A percentile compares a stretch with the other conserved stretches of the same genome.
phyloP scores from a whole-genome alignment of 2,797 vertebrate species.

The Pseudomugil tenellus region DNA sequence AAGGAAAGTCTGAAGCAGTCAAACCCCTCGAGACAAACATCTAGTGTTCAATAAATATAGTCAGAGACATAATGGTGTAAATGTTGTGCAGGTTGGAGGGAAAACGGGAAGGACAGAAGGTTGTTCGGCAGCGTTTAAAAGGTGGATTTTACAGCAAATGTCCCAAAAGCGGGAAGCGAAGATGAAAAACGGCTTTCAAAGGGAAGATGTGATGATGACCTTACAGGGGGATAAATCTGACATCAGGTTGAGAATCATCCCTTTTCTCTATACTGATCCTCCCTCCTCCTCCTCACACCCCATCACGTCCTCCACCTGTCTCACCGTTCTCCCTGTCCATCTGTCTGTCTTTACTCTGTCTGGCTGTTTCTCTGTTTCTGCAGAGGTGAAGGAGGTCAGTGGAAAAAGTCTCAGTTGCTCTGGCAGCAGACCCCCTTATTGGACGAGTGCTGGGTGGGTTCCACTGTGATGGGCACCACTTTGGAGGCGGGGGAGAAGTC shows the following conservation, averaged over 20 bases:
- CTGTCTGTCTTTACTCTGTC: conserved; percentile 49
- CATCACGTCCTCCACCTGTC: conserved; percentile 40
- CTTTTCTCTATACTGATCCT: conserved; percentile 21
- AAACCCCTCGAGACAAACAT: conserved; percentile 40
- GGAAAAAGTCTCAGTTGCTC: conserved; percentile 82
- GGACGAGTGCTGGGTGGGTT: conserved; percentile 83
- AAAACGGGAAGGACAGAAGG: conserved; percentile 21
- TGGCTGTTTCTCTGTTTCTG: conserved; percentile 50
- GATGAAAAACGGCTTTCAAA: conserved; percentile 49
- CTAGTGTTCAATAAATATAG: conserved; percentile 75
- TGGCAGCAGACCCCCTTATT: conserved; percentile 84
- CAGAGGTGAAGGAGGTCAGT: conserved; percentile 51
- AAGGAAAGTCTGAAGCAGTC: no score
- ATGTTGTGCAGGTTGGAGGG: conserved; percentile 37
- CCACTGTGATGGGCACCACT: conserved; percentile 89
- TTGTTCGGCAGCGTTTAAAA: conserved; percentile 48
- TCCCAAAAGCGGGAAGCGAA: conserved; percentile 35
- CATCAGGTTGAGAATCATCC: no score
- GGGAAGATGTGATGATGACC: no score
- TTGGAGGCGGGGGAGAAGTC: conserved; percentile 86
- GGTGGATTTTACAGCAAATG: conserved; percentile 53
- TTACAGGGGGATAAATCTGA: no score
- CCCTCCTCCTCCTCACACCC: conserved; percentile 17
- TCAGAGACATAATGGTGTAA: conserved; percentile 21
- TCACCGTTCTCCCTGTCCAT: conserved; percentile 36